Percentiles rank a stretch among this genome's conserved stretches.
Conservation (phyloP, 2,888 invertebrate species). For the Timema podura region DNA sequence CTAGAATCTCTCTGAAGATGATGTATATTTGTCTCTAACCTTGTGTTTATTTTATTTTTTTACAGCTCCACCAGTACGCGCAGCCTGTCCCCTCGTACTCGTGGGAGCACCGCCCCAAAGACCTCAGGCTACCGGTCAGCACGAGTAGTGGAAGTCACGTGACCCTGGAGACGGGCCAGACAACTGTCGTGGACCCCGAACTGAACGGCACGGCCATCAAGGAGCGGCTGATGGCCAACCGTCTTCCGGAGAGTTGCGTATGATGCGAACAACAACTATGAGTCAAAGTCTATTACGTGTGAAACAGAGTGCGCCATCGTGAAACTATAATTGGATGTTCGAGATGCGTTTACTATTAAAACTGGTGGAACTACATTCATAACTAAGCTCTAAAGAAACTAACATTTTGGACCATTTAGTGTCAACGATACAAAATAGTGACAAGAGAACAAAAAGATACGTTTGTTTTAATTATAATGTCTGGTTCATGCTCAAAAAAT, state of each 20-base stretch:
- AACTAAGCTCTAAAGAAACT: neutral
- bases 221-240: constrained; percentile 79
- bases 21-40: neutral
- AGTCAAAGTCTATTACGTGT: constrained; percentile 5
- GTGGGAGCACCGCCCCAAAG: constrained; percentile 52
- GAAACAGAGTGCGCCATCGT: constrained; percentile 17
- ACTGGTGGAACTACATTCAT: neutral
- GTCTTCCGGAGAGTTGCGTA: constrained; percentile 85
- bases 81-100: constrained; percentile 49
- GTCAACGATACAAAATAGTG: too few species aligned
- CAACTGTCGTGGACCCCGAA: constrained; percentile 33
- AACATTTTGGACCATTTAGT: neutral
- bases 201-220: constrained; percentile 79
- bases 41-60: neutral
- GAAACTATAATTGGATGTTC: constrained; percentile 10
- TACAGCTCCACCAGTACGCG: constrained; percentile 20
- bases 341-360: constrained; percentile 10
- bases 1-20: too few species aligned
- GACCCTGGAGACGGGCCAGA: constrained; percentile 29
- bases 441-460: too few species aligned
- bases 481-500: too few species aligned
- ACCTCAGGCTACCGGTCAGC: constrained; percentile 42
- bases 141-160: constrained; percentile 9
- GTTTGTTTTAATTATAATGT: too few species aligned
- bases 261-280: constrained; percentile 47